A percentile compares a stretch with the other conserved stretches of the same genome.
Conservation (phyloP, 2,113 vertebrate genomes). For the Hippolais icterina region DNA sequence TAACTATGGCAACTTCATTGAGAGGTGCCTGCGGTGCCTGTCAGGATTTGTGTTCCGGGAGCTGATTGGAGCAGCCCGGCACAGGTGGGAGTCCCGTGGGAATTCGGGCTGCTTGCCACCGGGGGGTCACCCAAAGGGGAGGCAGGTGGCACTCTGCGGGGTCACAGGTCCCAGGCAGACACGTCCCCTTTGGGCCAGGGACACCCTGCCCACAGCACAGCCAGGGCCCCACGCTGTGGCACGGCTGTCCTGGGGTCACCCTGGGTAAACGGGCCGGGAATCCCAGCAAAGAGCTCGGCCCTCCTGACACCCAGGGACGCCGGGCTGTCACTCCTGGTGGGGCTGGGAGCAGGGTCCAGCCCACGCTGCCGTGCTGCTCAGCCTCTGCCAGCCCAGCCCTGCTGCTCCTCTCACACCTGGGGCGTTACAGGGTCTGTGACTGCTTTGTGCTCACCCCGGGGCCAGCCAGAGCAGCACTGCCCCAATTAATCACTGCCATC, state of each 20-base stretch:
- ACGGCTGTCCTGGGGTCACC: neutral
- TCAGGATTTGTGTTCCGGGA: constrained; percentile 14
- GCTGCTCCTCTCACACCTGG: neutral
- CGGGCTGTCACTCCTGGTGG: neutral
- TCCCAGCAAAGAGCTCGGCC: neutral
- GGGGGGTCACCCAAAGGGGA: neutral
- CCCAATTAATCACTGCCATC: neutral
- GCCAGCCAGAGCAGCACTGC: neutral
- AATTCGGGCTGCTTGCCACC: neutral
- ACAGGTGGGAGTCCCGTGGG: constrained; percentile 39
- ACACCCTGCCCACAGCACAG: neutral
- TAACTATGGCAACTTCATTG: constrained; percentile 73
- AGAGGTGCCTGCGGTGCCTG: constrained; percentile 54
- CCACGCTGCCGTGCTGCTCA: fast-evolving
- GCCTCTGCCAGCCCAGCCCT: neutral
- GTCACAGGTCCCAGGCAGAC: neutral
- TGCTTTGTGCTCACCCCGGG: neutral
- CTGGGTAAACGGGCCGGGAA: neutral
- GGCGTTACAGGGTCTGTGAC: neutral
- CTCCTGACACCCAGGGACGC: neutral
- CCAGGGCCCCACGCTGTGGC: fast-evolving
- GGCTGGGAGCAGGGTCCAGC: neutral
- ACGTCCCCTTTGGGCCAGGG: neutral
- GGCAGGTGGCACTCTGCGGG: neutral
- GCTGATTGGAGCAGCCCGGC: constrained; percentile 32